These are phyloP conservation scores for Glomeris maerens DNA, from an alignment of 1,140 invertebrate species.

Conservation along the genomic window DNA sequence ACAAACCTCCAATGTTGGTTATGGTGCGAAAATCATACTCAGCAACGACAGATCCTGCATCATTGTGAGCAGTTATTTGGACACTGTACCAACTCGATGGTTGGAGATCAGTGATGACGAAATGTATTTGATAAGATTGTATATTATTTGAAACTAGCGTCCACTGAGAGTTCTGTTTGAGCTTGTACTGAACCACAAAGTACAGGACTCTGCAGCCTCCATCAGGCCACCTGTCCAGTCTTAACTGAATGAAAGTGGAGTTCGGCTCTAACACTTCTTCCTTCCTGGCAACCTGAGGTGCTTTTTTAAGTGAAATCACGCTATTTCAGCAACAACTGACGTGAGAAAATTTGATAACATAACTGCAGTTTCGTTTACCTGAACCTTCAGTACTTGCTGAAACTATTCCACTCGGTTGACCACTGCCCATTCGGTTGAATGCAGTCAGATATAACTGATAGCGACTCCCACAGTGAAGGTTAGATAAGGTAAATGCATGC, in stretches of 20 bases:
- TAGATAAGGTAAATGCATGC: slow-evolving; percentile 65
- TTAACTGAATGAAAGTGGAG: slow-evolving; percentile 75
- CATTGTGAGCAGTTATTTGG: slow-evolving; percentile 85
- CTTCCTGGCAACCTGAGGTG: slow-evolving; percentile 69
- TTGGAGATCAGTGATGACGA: slow-evolving; percentile 76
- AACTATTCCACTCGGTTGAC: slow-evolving; percentile 33
- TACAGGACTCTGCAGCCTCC: slow-evolving; percentile 90
- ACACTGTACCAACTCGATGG: slow-evolving; percentile 77
- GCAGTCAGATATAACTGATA: slow-evolving; percentile 83
- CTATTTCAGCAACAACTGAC: too few relatives aligned
- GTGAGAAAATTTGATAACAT: too few relatives aligned
- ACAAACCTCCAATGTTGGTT: slow-evolving; percentile 72
- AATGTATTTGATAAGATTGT: slow-evolving; percentile 66
- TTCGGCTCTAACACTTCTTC: slow-evolving; percentile 81
- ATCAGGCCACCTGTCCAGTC: slow-evolving; percentile 82
- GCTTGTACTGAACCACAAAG: slow-evolving; percentile 90
- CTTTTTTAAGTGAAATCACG: slow-evolving; percentile 21
- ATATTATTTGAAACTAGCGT: slow-evolving; percentile 85
- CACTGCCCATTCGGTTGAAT: slow-evolving; percentile 51
- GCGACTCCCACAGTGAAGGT: slow-evolving; percentile 73
- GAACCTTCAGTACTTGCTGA: slow-evolving; percentile 43
- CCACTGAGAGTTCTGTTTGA: slow-evolving; percentile 61
- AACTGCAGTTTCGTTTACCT: too few relatives aligned
- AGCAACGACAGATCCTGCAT: slow-evolving; percentile 83
- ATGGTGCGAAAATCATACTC: slow-evolving; percentile 93